Evolutionary conservation across 23 tunicate genomes (phyloP), one percentile per base, ranked within the genome.

Genomic region (Styela clava): DNA sequence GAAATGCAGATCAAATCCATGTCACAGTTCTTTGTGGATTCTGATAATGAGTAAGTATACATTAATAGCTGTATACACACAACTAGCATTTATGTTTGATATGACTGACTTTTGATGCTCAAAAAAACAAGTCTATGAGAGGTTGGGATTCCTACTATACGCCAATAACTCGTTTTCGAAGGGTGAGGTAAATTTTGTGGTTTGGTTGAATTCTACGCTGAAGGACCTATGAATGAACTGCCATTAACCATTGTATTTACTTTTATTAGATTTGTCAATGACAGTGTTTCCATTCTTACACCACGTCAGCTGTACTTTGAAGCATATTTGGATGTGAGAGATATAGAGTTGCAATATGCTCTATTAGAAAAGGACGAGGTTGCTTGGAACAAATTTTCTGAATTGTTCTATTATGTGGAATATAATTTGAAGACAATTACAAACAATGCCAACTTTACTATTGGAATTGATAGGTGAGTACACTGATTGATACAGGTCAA

Each of bases 301-400:
- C 37, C 56, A 2, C 87, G 97, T 5, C 19, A 23, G 26, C 85
- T 91, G 63, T 91, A 31, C 56, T 86, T 69, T 31, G 91, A 76
- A 34, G 81, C 84, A 34, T 34, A 69, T 35, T 25, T 76, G 16
- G 22, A 52, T 23, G 29, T 52, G n/a, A 24, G 21, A 20, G 65
- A 76, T 44, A 28, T 21, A 9, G 65, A 27, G 19, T 24, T 26
- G 12, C 18, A 25, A 22, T 26, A 36, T 9, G 33, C 65, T 0
- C 65, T 76, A 37, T 23, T 35, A 16, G 31, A 67, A 18, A 18
- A 67, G 16, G 71, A 67, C 30, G 16, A 18, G 12, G 31, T 18
- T 22, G 24, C 71, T 16, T 67, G 30, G 31, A 67, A 19, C 22
- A 18, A n/a, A 27, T 25, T 29, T 67, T 27, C 31, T 19, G 0